These are phyloP conservation scores for Mylabris phalerata DNA, from an alignment of 1,140 invertebrate genomes.

Conservation along the genomic window DNA sequence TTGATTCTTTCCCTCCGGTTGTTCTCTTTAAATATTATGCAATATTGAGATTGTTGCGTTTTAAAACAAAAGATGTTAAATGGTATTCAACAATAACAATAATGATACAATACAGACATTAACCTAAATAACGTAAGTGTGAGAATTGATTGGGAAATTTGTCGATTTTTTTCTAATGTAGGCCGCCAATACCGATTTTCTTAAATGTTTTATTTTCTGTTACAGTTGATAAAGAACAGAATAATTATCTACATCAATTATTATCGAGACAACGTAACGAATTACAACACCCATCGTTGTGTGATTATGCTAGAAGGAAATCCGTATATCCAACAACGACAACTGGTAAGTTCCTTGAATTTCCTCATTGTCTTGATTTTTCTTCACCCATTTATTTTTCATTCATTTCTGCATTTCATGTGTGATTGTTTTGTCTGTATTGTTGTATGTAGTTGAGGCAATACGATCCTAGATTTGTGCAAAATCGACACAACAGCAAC, in stretches of 20 bases:
- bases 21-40: not conserved
- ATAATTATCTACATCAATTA: constrained; percentile 34
- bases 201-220: constrained; percentile 22
- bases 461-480: constrained; percentile 3
- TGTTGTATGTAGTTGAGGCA: constrained; percentile 4
- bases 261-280: constrained; percentile 33
- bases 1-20: too few relatives aligned
- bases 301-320: constrained; percentile 39
- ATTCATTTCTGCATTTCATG: constrained; percentile 2
- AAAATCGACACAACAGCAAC: not conserved
- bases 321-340: constrained; percentile 40
- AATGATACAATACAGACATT: constrained; percentile 12
- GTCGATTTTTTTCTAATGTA: not conserved
- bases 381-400: constrained; percentile 10
- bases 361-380: not conserved
- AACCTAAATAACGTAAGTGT: constrained; percentile 14
- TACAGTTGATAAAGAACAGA: constrained; percentile 39
- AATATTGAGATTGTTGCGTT: constrained; percentile 4
- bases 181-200: not conserved
- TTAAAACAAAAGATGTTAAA: constrained; percentile 8
- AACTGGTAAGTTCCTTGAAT: constrained; percentile 35
- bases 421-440: not conserved
- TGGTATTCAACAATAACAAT: not conserved
- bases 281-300: constrained; percentile 33
- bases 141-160: constrained; percentile 9